A percentile compares a stretch with the other conserved stretches of the same genome.
Conservation (phyloP, 2,888 invertebrate species). For the Drosophila mayaguana region DNA sequence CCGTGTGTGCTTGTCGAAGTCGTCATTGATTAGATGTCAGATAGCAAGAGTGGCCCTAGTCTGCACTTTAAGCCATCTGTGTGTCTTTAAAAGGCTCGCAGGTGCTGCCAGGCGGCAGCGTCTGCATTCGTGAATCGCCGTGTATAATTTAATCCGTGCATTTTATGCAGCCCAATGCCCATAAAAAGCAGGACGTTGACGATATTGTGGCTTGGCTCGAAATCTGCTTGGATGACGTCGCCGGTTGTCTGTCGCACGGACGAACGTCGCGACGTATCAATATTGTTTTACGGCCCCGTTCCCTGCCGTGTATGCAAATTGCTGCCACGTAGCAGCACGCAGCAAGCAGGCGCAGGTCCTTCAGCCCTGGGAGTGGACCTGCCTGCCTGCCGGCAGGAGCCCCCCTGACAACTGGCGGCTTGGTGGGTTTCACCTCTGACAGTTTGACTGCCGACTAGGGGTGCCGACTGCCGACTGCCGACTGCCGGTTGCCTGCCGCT, state of each 20-base stretch:
- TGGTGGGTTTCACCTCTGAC: constrained; percentile 39
- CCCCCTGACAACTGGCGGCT: constrained; percentile 42
- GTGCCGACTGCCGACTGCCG: not conserved
- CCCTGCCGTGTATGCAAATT: constrained; percentile 63
- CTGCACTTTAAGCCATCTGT: constrained; percentile 33
- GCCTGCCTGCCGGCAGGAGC: not conserved
- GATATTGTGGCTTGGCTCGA: constrained; percentile 36
- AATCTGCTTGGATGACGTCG: constrained; percentile 30
- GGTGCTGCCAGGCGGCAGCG: constrained; percentile 24
- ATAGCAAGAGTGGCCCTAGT: constrained; percentile 4
- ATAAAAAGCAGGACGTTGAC: constrained; percentile 44
- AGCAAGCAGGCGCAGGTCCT: constrained; percentile 20
- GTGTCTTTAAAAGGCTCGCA: constrained; percentile 36
- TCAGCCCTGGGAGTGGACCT: not conserved
- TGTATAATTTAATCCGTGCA: constrained; percentile 65
- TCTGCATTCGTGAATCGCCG: constrained; percentile 30
- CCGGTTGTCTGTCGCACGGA: constrained; percentile 26
- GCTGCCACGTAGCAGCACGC: constrained; percentile 37
- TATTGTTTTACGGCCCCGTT: constrained; percentile 66
- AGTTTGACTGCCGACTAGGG: constrained; percentile 22
- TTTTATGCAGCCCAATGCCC: constrained; percentile 55
- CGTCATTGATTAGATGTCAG: constrained; percentile 45
- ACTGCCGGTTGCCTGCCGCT: constrained; percentile 20
- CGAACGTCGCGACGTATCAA: constrained; percentile 61
- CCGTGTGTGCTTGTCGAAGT: constrained; percentile 30